phyloP scores from a whole-genome alignment of 2,113 vertebrate species.

The Pteronura brasiliensis region DNA sequence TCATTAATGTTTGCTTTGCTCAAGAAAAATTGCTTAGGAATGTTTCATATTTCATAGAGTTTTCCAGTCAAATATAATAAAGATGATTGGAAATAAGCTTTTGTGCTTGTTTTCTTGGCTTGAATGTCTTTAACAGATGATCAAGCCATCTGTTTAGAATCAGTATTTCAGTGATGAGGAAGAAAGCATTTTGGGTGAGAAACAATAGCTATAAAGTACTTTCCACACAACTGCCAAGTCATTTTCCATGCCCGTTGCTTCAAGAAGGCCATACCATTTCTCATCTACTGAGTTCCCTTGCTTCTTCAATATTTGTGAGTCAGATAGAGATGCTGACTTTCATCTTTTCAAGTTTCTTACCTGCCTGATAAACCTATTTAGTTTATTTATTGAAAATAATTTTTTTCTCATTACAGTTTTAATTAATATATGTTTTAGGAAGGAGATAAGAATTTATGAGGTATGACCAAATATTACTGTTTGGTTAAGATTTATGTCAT shows the following conservation, averaged over 20 bases:
- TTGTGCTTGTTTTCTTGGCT: conserved; percentile 47
- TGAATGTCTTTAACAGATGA: conserved; percentile 22
- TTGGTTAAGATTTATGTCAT: background rate
- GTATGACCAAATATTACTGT: background rate
- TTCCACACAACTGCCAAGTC: conserved; percentile 4
- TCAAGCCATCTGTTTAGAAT: conserved; percentile 59
- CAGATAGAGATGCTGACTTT: background rate
- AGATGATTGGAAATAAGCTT: conserved; percentile 43
- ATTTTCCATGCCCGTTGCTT: conserved; percentile 15
- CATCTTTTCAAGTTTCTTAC: background rate
- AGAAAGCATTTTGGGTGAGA: conserved; percentile 61
- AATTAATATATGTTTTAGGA: background rate
- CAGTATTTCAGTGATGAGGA: conserved; percentile 50
- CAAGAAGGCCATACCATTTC: background rate
- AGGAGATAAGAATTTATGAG: background rate
- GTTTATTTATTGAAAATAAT: background rate
- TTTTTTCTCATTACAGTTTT: conserved; percentile 5
- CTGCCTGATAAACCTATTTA: background rate
- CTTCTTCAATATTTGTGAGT: background rate
- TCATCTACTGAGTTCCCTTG: background rate
- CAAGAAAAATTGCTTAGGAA: background rate
- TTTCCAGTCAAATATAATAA: conserved; percentile 20
- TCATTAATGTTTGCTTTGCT: conserved; percentile 19
- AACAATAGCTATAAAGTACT: conserved; percentile 24
- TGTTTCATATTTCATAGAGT: conserved; percentile 18